Base-by-base conservation (phyloP, 2,797 vertebrate genomes). In the Acanthopagrus latus region DNA sequence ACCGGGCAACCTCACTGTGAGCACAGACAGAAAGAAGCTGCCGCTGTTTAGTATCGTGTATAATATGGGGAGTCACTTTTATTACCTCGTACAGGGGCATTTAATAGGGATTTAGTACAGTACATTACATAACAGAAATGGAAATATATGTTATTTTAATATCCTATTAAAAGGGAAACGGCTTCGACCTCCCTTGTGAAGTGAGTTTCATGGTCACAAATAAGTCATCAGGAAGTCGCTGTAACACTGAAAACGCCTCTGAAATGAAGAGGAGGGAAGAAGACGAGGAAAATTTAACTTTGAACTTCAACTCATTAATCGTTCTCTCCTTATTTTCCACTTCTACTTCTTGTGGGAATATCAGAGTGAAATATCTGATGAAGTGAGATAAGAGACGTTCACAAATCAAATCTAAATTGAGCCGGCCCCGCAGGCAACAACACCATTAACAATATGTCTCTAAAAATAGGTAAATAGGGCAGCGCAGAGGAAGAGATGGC, bases 391-490 rank as follows among this genome's bases (percentile, higher is more conserved):
- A 63, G 1, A 20, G 38, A 72, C 18, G 1, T 56, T 66, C 60
- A 79, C 67, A 77, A 83, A 85, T 87, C 54, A 82, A 77, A 65
- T 76, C 74, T 85, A 78, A 82, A 62, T 14, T 5, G 44, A 78
- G 68, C 12, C 12, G 4, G 9, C 17, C 56, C 64, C 50, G 0
- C 3, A 66, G 74, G 72, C 69, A 29, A 46, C 54, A 38, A 14
- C 60, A n/a, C 27, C 48, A 66, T 64, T 33, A 66, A 75, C 52
- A 33, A 29, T 6, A 44, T 0, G 38, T 66, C 58, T 69, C 72
- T 62, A 57, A 79, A 81, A 79, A 83, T 74, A 79, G 18, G 47
- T 27, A 78, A 81, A 74, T 43, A 68, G 72, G 72, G 48, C 81
- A 79, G 57, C 4, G 5, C 3, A 18, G 41, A 20, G 20, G 3